Evolutionary conservation across 1,140 invertebrate genomes (phyloP), one percentile per base, ranked within the genome.

Genomic region (Tribolium castaneum): DNA sequence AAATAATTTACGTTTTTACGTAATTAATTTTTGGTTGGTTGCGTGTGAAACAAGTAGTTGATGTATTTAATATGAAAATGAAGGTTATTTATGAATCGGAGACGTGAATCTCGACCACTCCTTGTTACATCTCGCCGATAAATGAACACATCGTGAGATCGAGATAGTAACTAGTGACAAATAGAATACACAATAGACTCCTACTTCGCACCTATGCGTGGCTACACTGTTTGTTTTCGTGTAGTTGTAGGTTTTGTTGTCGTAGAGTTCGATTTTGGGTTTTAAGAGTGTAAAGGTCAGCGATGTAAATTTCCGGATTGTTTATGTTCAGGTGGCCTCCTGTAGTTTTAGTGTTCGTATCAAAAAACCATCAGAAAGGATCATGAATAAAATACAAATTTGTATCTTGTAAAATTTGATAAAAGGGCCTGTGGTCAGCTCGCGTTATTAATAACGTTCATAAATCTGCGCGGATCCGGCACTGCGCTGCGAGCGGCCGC

Each of bases 361-460:
- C 78, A 70, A 75, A 76, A 74, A 70, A 71, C 73, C 76, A 79
- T 79, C 78, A 72, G 54, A 76, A 79, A 71, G 50, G 14, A 45
- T 52, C 66, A 71, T 76, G 78, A 79, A 79, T 79, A 79, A 79
- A 79, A 79, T 79, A 76, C 75, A 76, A 72, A 79, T 79, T 79
- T 79, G 78, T 79, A 76, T 70, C 25, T 52, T 70, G 76, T 77
- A 77, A 79, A 79, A 73, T 73, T 73, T 73, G 39, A 51, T 73
- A 73, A 73, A 52, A 73, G 25, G 39, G 52, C 9, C 71, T 50
- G 71, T 54, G 22, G 71, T 73, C 71, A 54, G 71, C 39, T 73
- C 71, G 52, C 30, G n/a, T 73, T 73, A 73, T 73, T 73, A 73
- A 73, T 73, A 73, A 54, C 71, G 9, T 4, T 16, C 71, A 73